Evolutionary conservation across 2,797 vertebrate species (phyloP).

Genomic region (Thaleichthys pacificus): DNA sequence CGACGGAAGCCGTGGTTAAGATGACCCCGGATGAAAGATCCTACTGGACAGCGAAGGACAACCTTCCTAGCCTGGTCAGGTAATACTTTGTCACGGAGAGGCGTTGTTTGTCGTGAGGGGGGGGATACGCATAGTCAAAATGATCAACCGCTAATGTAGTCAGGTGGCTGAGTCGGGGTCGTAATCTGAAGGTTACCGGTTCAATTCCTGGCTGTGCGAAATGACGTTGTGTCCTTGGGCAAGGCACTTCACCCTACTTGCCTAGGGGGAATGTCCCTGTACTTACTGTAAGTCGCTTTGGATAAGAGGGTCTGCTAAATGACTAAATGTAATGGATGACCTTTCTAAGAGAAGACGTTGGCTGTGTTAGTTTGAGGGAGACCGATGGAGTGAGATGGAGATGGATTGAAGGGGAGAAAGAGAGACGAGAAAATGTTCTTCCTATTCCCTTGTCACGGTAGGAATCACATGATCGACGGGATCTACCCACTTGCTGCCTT

Average conservation of each 20-base stretch:
- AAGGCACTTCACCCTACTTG: too few relatives aligned
- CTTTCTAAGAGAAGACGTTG: too few relatives aligned
- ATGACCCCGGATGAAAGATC: constrained; percentile 79
- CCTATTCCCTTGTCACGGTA: constrained; percentile 48
- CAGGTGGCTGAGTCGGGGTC: too few relatives aligned
- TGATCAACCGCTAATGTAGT: too few relatives aligned
- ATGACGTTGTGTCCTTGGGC: too few relatives aligned
- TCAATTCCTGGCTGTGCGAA: too few relatives aligned
- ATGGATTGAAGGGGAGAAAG: background rate
- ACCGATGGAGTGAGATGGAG: background rate
- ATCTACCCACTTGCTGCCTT: constrained; percentile 72
- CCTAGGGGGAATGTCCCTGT: too few relatives aligned
- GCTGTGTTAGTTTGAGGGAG: background rate
- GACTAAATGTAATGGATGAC: too few relatives aligned
- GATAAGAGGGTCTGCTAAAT: too few relatives aligned
- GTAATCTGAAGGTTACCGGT: too few relatives aligned
- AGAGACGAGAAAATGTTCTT: background rate
- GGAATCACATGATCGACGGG: constrained; percentile 82
- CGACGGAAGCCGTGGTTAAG: constrained; percentile 72
- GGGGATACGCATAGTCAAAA: background rate
- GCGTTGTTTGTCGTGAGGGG: background rate
- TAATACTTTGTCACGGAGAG: constrained; percentile 40
- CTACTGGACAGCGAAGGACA: constrained; percentile 82
- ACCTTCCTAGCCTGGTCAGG: constrained; percentile 85
- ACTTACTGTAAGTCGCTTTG: too few relatives aligned